Conservation (phyloP, 2,113 vertebrate species). For the Neogobius melanostomus region DNA sequence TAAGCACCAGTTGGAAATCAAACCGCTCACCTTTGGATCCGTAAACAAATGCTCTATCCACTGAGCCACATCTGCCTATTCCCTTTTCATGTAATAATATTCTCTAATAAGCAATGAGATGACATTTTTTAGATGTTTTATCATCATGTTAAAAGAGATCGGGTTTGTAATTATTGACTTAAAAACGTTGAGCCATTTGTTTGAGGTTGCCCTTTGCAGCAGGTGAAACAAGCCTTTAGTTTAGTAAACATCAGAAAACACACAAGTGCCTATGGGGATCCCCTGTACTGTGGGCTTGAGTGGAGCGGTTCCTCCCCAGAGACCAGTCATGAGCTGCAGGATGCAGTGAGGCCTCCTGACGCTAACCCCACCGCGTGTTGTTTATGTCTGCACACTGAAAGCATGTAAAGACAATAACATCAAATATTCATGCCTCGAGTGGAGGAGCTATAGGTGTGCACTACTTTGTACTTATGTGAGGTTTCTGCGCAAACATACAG, state of each 20-base stretch:
- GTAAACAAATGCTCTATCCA: too few relatives aligned
- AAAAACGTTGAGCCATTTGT: constrained; percentile 21
- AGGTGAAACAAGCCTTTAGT: constrained; percentile 45
- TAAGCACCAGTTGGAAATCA: too few relatives aligned
- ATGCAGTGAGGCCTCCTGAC: constrained; percentile 46
- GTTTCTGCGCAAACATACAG: background rate
- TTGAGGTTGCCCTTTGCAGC: constrained; percentile 24
- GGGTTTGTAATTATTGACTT: background rate
- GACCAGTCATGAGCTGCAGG: constrained; percentile 45
- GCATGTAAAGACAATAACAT: constrained; percentile 52
- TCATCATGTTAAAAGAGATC: too few relatives aligned
- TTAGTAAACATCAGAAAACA: constrained; percentile 58
- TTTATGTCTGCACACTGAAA: constrained; percentile 37
- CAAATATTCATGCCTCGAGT: constrained; percentile 54
- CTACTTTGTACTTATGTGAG: constrained; percentile 3
- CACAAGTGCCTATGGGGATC: constrained; percentile 35
- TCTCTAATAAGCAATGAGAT: too few relatives aligned
- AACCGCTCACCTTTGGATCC: too few relatives aligned
- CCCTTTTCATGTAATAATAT: too few relatives aligned
- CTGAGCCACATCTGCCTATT: too few relatives aligned
- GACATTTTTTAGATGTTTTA: too few relatives aligned
- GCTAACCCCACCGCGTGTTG: constrained; percentile 10
- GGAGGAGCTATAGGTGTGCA: constrained; percentile 15
- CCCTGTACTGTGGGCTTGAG: constrained; percentile 20
- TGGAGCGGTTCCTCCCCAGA: constrained; percentile 49